Conservation (phyloP, 23 tunicate genomes). For the Oikopleura dioica region DNA sequence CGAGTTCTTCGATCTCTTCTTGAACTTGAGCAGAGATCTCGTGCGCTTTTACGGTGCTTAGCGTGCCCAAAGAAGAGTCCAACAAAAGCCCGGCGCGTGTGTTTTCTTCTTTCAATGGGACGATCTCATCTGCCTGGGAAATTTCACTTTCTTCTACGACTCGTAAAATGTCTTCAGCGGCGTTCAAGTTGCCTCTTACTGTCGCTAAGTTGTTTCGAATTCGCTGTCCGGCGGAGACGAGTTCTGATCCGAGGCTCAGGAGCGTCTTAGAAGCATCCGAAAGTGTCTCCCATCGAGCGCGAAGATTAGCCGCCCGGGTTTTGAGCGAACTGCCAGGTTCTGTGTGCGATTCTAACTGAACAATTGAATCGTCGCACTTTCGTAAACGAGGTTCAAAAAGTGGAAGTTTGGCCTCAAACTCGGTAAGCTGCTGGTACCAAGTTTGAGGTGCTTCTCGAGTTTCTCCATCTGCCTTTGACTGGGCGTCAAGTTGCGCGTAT, state of each 20-base stretch:
- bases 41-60: neutral
- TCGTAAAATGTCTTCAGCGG: neutral
- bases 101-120: neutral
- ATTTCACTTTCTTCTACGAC: neutral
- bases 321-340: neutral
- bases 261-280: neutral
- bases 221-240: neutral
- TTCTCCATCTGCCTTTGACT: neutral
- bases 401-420: neutral
- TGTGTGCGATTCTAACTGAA: neutral
- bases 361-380: neutral
- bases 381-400: neutral
- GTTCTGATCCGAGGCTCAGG: neutral
- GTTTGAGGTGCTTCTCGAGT: neutral
- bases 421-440: neutral
- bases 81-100: neutral
- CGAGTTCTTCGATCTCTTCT: neutral
- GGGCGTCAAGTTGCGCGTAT: no score
- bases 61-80: neutral
- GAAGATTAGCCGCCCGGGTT: slow-evolving; percentile 3
- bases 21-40: neutral
- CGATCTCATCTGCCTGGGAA: neutral
- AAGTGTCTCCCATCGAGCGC: neutral
- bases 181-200: neutral
- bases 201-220: neutral